A percentile compares a stretch with the other conserved stretches of the same genome.
phyloP scores from a whole-genome alignment of 2,888 invertebrate species.

The Rambutsinella grinnellia region DNA sequence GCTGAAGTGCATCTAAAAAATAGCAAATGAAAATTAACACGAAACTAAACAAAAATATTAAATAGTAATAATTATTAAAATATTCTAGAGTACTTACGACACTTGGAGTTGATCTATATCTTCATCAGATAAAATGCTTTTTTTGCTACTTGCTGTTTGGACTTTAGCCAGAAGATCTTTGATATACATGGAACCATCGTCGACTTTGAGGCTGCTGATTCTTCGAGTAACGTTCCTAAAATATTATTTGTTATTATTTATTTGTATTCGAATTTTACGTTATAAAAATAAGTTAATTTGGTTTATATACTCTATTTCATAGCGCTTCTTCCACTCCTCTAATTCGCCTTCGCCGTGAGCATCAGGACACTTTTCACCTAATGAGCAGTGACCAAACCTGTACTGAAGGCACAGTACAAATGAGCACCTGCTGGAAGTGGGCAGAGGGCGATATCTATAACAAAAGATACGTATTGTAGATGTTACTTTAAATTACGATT shows the following conservation, averaged over 20 bases:
- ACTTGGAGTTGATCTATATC: slow-evolving; percentile 51
- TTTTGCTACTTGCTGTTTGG: slow-evolving; percentile 36
- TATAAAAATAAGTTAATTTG: too few species aligned
- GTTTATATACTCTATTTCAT: slow-evolving; percentile 57
- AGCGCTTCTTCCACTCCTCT: slow-evolving; percentile 78
- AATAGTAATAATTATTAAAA: neutral
- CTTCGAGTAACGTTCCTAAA: slow-evolving; percentile 42
- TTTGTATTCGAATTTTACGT: too few species aligned
- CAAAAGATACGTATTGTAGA: neutral
- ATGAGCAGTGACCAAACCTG: slow-evolving; percentile 74
- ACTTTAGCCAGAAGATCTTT: slow-evolving; percentile 49
- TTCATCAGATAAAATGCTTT: slow-evolving; percentile 50
- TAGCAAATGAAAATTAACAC: neutral
- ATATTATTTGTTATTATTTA: too few species aligned
- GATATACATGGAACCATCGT: slow-evolving; percentile 51
- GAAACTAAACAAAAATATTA: slow-evolving; percentile 5
- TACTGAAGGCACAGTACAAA: slow-evolving; percentile 64
- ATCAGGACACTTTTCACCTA: slow-evolving; percentile 80
- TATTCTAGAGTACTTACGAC: slow-evolving; percentile 47
- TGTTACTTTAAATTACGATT: neutral
- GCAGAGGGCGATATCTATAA: slow-evolving; percentile 60
- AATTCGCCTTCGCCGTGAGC: slow-evolving; percentile 81
- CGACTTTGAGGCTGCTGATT: slow-evolving; percentile 47
- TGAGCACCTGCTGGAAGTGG: slow-evolving; percentile 49
- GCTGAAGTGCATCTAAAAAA: slow-evolving; percentile 56